Conservation (phyloP, 2,797 vertebrate species). For the Pempheris klunzingeri region DNA sequence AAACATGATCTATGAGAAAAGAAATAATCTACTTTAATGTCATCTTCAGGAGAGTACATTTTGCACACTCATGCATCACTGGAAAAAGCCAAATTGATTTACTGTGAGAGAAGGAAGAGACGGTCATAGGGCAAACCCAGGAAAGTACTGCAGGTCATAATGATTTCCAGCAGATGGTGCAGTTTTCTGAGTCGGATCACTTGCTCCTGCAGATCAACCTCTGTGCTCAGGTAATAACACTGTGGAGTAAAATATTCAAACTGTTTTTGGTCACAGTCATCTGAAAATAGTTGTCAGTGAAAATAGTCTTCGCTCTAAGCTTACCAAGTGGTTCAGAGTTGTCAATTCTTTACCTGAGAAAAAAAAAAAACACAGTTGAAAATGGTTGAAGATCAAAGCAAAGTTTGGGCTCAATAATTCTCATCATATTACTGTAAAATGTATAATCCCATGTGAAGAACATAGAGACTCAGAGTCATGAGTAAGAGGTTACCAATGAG, state of each 20-base stretch:
- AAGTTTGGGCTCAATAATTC: background rate
- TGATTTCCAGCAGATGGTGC: slow-evolving; percentile 95
- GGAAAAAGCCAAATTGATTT: slow-evolving; percentile 51
- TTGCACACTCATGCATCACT: background rate
- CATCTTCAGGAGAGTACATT: background rate
- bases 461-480: background rate
- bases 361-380: slow-evolving; percentile 12
- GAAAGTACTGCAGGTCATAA: slow-evolving; percentile 90
- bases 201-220: slow-evolving; percentile 92
- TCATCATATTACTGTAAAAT: background rate
- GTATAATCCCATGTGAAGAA: background rate
- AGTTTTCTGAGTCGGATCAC: slow-evolving; percentile 91
- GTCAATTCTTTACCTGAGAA: slow-evolving; percentile 92
- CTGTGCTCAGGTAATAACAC: slow-evolving; percentile 92
- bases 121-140: slow-evolving; percentile 92
- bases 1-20: slow-evolving; percentile 88
- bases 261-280: slow-evolving; percentile 6
- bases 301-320: slow-evolving; percentile 47
- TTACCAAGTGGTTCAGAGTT: slow-evolving; percentile 93
- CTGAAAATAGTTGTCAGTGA: background rate
- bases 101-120: slow-evolving; percentile 95
- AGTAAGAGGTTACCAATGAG: slow-evolving; percentile 88
- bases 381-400: slow-evolving; percentile 3
- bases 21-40: background rate
- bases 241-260: slow-evolving; percentile 62